Conservation (phyloP, 2,888 invertebrate species). For the Polydrusus pterygomalis region DNA sequence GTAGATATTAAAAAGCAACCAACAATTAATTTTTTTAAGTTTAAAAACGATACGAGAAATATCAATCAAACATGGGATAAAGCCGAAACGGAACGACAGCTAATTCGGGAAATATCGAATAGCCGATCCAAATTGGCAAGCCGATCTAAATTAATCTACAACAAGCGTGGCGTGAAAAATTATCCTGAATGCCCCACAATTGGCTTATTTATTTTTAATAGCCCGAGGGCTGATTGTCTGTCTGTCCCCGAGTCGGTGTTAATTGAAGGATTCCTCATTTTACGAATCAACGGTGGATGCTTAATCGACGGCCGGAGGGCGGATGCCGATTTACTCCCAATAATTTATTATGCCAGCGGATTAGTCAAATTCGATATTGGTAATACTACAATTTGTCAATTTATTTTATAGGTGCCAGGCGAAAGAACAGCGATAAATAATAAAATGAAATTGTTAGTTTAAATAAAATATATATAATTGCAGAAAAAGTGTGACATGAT, state of each 20-base stretch:
- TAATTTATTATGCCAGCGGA: slow-evolving; percentile 54
- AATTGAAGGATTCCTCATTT: slow-evolving; percentile 70
- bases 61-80: slow-evolving; percentile 45
- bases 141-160: slow-evolving; percentile 53
- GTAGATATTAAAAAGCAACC: neutral
- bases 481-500: no score
- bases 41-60: slow-evolving; percentile 26
- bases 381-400: slow-evolving; percentile 49
- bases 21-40: neutral
- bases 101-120: slow-evolving; percentile 52
- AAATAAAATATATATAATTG: no score
- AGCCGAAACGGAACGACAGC: slow-evolving; percentile 25
- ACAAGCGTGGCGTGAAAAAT: slow-evolving; percentile 53
- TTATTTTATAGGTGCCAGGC: no score
- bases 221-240: slow-evolving; percentile 46
- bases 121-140: slow-evolving; percentile 51
- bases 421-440: no score
- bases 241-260: slow-evolving; percentile 60
- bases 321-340: slow-evolving; percentile 33
- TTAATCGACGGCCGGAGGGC: slow-evolving; percentile 55
- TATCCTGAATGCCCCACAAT: slow-evolving; percentile 49
- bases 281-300: slow-evolving; percentile 67
- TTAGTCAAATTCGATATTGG: slow-evolving; percentile 52
- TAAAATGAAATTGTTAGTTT: no score
- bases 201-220: slow-evolving; percentile 59